Evolutionary conservation across 2,888 invertebrate genomes (phyloP).

Genomic region (Lasioglossum oenotherae): DNA sequence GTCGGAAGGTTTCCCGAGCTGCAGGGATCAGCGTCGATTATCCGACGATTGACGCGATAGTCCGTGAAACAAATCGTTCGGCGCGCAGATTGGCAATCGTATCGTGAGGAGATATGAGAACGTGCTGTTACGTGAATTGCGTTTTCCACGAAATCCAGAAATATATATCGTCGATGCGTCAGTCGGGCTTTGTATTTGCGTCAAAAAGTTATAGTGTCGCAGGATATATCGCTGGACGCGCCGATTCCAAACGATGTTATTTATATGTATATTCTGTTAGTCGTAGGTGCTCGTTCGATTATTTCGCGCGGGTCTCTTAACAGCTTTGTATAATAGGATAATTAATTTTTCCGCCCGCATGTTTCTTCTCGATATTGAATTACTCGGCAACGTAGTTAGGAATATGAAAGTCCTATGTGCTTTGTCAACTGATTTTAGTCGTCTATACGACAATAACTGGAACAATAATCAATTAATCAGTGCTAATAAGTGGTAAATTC

Average conservation of each 20-base stretch:
- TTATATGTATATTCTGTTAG: constrained; percentile 6
- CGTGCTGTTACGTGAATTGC: constrained; percentile 27
- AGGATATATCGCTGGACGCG: neutral
- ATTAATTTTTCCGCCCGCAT: neutral
- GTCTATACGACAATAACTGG: neutral
- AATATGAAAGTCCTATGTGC: neutral
- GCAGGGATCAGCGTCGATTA: constrained; percentile 42
- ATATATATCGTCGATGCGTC: constrained; percentile 38
- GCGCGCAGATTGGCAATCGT: constrained; percentile 37
- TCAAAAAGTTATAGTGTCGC: constrained; percentile 9
- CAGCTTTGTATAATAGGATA: neutral
- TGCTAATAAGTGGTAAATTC: neutral
- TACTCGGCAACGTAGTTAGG: neutral
- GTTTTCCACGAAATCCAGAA: constrained; percentile 37
- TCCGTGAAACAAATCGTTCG: constrained; percentile 51
- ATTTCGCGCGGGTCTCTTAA: neutral
- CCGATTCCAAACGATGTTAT: neutral
- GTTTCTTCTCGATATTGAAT: neutral
- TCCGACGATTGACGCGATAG: constrained; percentile 42
- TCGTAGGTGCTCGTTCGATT: neutral
- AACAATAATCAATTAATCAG: neutral
- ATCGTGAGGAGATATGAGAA: constrained; percentile 31
- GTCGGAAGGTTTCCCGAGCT: constrained; percentile 6
- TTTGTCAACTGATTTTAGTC: neutral
- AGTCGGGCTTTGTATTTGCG: constrained; percentile 2